Base-by-base conservation (phyloP, 2,888 invertebrate genomes). In the Deroplatys truncata region DNA sequence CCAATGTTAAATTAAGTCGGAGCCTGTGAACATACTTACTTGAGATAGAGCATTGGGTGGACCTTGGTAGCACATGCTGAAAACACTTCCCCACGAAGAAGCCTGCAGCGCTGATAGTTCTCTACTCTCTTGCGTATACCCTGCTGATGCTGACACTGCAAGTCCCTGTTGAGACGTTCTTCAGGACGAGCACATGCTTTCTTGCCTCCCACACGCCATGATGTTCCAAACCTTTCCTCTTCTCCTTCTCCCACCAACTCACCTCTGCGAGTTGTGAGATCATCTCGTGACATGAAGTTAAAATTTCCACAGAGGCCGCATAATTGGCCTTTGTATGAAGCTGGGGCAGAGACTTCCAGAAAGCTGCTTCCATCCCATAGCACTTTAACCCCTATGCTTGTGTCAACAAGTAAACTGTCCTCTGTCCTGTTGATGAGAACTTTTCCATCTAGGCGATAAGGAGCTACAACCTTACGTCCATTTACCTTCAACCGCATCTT, bases 291-390 rank as follows among this genome's bases (percentile, higher is more conserved):
- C 91, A 97, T 94, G 85, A 97, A 96, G 93, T 99, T 99, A 94
- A 97, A 99, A 93, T 99, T 99, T 1, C 99, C 99, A 92, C 99
- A 99, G 28, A 99, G 94, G 25, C 99, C 99, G 92, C 98, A 98
- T 90, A 98, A 93, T 92, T 96, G 96, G 90, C 95, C 95, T 93
- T 96, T 97, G 94, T 96, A 98, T 89, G 94, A 94, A 90, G 95
- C 96, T 92, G 98, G 97, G 25, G 98, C 97, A 0, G 95, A 95
- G 0, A 97, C 95, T 94, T 99, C 98, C 90, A 98, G 94, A 92
- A 98, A 98, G 92, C 98, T 98, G 92, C 97, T 97, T 1, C 98
- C 98, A 92, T 98, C 98, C 99, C 99, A 99, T 82, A 98, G 94
- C 91, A 99, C 95, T 92, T 97, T 96, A 35, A 99, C 94, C 0